Percentiles rank a stretch among this genome's conserved stretches.
Conservation (phyloP, 2,888 invertebrate species). For the Lasioglossum marginatum region DNA sequence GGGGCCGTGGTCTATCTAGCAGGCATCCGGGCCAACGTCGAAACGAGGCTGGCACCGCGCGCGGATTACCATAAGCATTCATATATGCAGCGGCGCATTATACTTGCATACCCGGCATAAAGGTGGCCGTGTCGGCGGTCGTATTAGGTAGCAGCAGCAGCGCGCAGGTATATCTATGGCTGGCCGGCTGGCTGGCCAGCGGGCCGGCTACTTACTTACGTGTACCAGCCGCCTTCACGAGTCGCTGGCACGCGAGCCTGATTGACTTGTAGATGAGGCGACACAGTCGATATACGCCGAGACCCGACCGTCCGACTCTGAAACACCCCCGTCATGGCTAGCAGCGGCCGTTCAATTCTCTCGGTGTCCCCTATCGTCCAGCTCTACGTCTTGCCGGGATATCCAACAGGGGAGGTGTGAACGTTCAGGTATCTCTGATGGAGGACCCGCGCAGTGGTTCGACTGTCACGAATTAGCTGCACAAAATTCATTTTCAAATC, state of each 20-base stretch:
- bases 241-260: conserved; percentile 82
- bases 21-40: conserved; percentile 73
- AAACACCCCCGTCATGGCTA: conserved; percentile 52
- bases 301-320: conserved; percentile 63
- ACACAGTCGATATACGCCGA: conserved; percentile 82
- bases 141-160: conserved; percentile 56
- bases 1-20: conserved; percentile 73
- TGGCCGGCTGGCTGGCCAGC: conserved; percentile 61
- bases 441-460: not conserved
- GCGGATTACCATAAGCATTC: conserved; percentile 83
- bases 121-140: conserved; percentile 72
- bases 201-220: conserved; percentile 72
- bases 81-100: conserved; percentile 82
- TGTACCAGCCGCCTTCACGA: conserved; percentile 77
- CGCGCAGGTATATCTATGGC: conserved; percentile 55
- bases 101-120: conserved; percentile 81
- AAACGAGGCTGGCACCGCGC: conserved; percentile 79
- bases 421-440: not conserved
- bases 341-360: conserved; percentile 42
- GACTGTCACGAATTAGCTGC: not conserved
- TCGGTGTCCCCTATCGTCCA: not conserved
- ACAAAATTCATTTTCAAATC: not conserved
- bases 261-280: conserved; percentile 85
- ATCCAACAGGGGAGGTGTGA: conserved; percentile 11
- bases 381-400: conserved; percentile 1